Base-by-base conservation (phyloP, 2,888 invertebrate genomes). In the Caenorhabditis imperialis region DNA sequence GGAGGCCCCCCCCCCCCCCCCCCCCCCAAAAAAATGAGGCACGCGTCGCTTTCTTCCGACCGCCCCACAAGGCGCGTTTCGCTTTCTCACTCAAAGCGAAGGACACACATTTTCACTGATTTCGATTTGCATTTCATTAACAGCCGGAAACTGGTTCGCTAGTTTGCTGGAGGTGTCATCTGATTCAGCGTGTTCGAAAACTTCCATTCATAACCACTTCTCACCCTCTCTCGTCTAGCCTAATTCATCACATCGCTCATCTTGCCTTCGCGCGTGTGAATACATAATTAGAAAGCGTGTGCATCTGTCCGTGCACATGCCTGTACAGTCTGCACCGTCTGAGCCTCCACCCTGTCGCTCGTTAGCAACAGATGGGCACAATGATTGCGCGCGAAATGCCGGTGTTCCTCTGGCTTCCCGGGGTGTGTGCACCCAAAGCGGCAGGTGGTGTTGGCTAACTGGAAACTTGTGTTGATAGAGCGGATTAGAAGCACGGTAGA, bases 51-150 rank as follows among this genome's bases (percentile, higher is more conserved):
- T 62, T 62, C 62, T 45, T 45, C 47, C 38, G 44, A 47, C 53
- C 62, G 62, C 62, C 62, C 16, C 44, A 23, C 44, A 40, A 16
- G 40, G 18, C 40, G 16, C 20, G 14, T 12, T 45, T 53, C 51
- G 44, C 30, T 44, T 54, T 63, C 42, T 27, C 23, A 37, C 16
- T 44, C 23, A 23, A 33, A 44, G 54, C 27, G 40, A 54, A 65
- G 63, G 63, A 65, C 54, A 33, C 18, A 25, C 30, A 30, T 47
- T 23, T 44, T 44, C 20, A 16, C 44, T 57, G 63, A 63, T 35
- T 63, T 47, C 14, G 16, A 65, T 65, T 65, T 65, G 65, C 65
- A 65, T 65, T 65, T 65, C 57, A 65, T 65, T 65, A 65, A 48
- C 16, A 12, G 30, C 54, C 54, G 53, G 47, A 63, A 65, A 65